A percentile compares a stretch with the other conserved stretches of the same genome.
Conservation (phyloP, 64 coral and sea anemone species). For the Montipora capricornis region DNA sequence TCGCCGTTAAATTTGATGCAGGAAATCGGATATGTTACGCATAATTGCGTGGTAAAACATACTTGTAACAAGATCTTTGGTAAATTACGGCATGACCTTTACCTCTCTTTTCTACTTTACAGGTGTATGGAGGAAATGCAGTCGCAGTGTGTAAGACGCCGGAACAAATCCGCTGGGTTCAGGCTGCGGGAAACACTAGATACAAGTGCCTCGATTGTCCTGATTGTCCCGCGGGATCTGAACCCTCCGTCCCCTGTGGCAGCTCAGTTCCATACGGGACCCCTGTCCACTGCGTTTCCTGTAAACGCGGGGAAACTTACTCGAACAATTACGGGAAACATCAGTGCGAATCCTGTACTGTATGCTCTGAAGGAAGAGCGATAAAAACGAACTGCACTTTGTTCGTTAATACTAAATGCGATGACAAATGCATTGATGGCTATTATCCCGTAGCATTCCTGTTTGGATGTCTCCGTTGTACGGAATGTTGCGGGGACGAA, state of each 20-base stretch:
- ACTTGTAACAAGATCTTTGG: no score
- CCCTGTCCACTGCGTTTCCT: conserved; percentile 4
- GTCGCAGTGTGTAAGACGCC: neutral
- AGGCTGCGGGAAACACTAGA: neutral
- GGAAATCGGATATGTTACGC: no score
- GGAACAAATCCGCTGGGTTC: conserved; percentile 10
- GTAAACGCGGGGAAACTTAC: conserved; percentile 16
- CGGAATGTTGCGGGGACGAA: conserved; percentile 45
- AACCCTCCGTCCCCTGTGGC: conserved; percentile 44
- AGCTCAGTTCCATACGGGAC: conserved; percentile 7
- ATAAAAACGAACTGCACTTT: conserved; percentile 37
- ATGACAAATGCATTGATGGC: neutral
- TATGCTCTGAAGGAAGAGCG: conserved; percentile 35
- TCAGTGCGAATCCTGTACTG: conserved; percentile 33
- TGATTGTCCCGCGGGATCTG: conserved; percentile 6
- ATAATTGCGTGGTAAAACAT: no score
- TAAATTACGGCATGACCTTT: neutral
- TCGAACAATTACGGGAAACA: conserved; percentile 11
- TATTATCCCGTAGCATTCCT: conserved; percentile 39
- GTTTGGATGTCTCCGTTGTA: conserved; percentile 20
- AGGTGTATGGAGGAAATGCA: neutral
- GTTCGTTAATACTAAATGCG: conserved; percentile 10
- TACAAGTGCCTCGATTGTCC: conserved; percentile 41
- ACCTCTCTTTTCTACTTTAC: neutral
- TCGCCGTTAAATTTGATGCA: no score